A percentile compares a stretch with the other conserved stretches of the same genome.
These are phyloP conservation scores for Nomada ferruginata DNA, from an alignment of 2,888 invertebrate species.

Conservation along the genomic window DNA sequence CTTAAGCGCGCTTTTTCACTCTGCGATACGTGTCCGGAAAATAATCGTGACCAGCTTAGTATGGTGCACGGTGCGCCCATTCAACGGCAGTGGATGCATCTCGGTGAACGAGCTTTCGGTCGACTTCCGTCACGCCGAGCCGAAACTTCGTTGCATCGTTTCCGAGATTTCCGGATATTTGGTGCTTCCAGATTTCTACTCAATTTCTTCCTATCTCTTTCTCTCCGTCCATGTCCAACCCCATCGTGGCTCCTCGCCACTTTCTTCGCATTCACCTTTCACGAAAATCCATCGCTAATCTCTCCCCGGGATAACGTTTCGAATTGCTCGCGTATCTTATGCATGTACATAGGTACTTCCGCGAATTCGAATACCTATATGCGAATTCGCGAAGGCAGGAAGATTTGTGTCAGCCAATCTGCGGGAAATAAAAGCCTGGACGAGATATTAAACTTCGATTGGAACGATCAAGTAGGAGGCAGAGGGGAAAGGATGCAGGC, in stretches of 20 bases:
- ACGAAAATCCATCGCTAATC: slow-evolving; percentile 39
- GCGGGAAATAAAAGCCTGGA: slow-evolving; percentile 60
- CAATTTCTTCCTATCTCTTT: slow-evolving; percentile 46
- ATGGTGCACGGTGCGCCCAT: neutral
- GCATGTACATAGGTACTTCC: neutral
- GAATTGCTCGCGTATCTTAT: slow-evolving; percentile 39
- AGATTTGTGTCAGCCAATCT: slow-evolving; percentile 60
- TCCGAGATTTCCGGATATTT: too few relatives aligned
- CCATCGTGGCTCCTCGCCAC: slow-evolving; percentile 11
- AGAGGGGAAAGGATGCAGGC: slow-evolving; percentile 6
- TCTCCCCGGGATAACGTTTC: slow-evolving; percentile 42
- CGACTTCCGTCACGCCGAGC: slow-evolving; percentile 66
- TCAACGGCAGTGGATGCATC: slow-evolving; percentile 19
- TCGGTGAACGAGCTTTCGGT: slow-evolving; percentile 57
- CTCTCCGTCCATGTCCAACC: neutral
- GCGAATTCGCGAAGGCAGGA: slow-evolving; percentile 46
- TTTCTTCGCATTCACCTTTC: slow-evolving; percentile 13
- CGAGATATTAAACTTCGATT: slow-evolving; percentile 61
- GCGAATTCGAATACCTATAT: slow-evolving; percentile 10
- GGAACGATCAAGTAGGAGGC: slow-evolving; percentile 57
- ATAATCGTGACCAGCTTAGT: slow-evolving; percentile 24
- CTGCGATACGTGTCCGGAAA: neutral
- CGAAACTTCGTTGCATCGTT: slow-evolving; percentile 72
- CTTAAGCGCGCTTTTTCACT: too few relatives aligned
- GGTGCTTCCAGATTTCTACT: slow-evolving; percentile 66